Conservation (phyloP, 2,888 invertebrate species). For the Tanytarsus gracilentus region DNA sequence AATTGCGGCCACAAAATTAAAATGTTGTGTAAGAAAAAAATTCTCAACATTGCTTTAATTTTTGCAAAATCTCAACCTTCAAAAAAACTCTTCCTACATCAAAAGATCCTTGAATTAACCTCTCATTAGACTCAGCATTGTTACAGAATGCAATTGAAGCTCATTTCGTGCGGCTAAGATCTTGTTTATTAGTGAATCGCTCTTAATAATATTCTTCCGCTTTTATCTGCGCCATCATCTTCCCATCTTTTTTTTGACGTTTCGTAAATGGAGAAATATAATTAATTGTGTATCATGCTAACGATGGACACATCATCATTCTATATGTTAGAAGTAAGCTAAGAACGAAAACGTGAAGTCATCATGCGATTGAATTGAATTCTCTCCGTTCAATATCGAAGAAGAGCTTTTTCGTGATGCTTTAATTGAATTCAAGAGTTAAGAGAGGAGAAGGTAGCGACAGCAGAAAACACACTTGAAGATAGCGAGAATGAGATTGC, state of each 20-base stretch:
- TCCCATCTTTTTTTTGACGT: not conserved
- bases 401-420: not conserved
- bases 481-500: constrained; percentile 7
- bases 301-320: too few species aligned
- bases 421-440: not conserved
- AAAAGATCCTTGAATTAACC: too few species aligned
- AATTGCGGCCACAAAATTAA: too few species aligned
- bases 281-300: not conserved
- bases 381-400: not conserved
- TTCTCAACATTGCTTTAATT: too few species aligned
- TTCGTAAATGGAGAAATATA: too few species aligned
- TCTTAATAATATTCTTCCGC: constrained; percentile 24
- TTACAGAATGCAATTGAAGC: too few species aligned
- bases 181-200: constrained; percentile 7
- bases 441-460: not conserved
- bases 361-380: not conserved
- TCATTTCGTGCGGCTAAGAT: not conserved
- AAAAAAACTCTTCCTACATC: too few species aligned
- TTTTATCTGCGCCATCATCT: not conserved
- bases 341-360: too few species aligned
- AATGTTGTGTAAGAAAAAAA: too few species aligned
- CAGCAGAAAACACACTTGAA: not conserved
- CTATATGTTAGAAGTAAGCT: too few species aligned
- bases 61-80: too few species aligned
- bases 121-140: too few species aligned